These are phyloP conservation scores for Apistogramma diplotaenia DNA, from an alignment of 2,113 vertebrate genomes.

Conservation along the genomic window DNA sequence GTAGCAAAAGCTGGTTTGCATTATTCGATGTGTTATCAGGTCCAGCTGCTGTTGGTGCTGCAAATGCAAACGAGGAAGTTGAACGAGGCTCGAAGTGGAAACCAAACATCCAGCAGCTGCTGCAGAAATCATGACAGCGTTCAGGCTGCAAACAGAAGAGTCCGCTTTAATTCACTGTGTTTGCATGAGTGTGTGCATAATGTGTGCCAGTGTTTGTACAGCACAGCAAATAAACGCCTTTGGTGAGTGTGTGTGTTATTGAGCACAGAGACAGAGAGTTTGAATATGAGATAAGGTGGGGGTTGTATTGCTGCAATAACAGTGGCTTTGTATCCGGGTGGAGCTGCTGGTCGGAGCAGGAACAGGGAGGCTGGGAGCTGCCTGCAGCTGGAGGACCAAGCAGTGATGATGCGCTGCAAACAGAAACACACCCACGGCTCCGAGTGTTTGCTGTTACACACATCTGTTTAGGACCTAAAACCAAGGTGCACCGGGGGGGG, in stretches of 20 bases:
- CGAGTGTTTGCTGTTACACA: not conserved
- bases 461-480: rapidly evolving
- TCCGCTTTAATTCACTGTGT: not conserved
- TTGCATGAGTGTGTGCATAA: not conserved
- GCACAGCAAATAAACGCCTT: not conserved
- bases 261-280: not conserved
- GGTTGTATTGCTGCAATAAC: not conserved
- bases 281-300: not conserved
- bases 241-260: not conserved
- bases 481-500: not conserved
- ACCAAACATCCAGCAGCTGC: not conserved
- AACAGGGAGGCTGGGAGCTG: not conserved
- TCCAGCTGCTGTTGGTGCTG: not conserved
- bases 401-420: not conserved
- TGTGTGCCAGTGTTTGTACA: not conserved
- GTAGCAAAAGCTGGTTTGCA: not conserved
- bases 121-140: not conserved
- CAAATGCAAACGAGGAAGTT: not conserved
- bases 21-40: not conserved
- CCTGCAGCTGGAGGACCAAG: not conserved
- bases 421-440: not conserved
- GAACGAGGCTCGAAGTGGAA: rapidly evolving
- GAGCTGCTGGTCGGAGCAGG: not conserved
- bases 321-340: not conserved
- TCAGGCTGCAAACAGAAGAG: not conserved